Base-by-base conservation (phyloP, 2,888 invertebrate species). In the Germaria angustata region DNA sequence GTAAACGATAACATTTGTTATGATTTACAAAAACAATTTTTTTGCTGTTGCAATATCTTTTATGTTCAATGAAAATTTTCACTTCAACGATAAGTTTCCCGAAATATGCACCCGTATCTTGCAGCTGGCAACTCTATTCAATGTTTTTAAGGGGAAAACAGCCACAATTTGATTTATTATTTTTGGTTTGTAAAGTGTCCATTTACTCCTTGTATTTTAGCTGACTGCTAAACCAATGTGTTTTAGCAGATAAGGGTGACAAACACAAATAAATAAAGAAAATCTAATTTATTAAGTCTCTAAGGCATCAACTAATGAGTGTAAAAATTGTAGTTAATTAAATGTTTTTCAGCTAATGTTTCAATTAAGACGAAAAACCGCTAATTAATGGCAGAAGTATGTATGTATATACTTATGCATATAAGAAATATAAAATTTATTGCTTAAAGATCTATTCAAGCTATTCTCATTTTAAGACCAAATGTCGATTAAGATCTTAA, bases 261-360 rank as follows among this genome's bases (percentile, higher is more conserved):
- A 79, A 79, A 32, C 41, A 59, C 7, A 65, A 51, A 72, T 22
- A 69, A 69, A 69, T 34, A 76, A 53, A 9, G 15, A 11, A 4
- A 39, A 53, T 15, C 8, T 15, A 49, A 57, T 57, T 69, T 75
- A 53, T 68, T 28, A 68, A 41, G 55, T 81, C 81, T 51, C 81
- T 63, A 59, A 44, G 78, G 81, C 39, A 81, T 81, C 49, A 69
- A 78, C 57, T 78, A 75, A 65, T 78, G 63, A 81, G 78, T 69
- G 81, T 81, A 41, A 81, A 81, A 57, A 57, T 57, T 39, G 28
- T 65, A 78, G 75, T 81, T 81, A 75, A 81, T 73, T 55, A 39
- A 69, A 78, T 71, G 49, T 41, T 63, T 34, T 36, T 15, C n/a
- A 55, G 53, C 20, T 81, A 69, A 63, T 24, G 34, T 78, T 78